Evolutionary conservation across 2,888 invertebrate species (phyloP).

Genomic region (Serripes groenlandicus): DNA sequence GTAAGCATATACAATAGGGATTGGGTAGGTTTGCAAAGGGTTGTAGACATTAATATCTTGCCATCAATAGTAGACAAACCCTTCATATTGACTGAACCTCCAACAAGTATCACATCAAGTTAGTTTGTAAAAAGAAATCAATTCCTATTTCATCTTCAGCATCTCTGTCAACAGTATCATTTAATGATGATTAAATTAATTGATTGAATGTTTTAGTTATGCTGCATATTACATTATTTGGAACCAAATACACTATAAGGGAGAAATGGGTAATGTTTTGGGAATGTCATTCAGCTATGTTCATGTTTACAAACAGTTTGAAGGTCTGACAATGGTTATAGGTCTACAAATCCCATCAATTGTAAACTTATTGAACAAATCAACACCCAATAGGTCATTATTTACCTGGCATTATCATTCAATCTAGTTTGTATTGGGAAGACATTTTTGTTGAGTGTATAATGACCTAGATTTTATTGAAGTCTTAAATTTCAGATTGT

Average conservation of each 20-base stretch:
- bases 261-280: background rate
- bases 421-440: constrained; percentile 1
- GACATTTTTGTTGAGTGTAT: constrained; percentile 18
- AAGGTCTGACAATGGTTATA: background rate
- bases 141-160: no score
- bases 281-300: background rate
- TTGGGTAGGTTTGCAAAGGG: no score
- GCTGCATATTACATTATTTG: no score
- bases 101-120: no score
- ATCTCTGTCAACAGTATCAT: no score
- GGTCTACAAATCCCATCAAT: constrained; percentile 13
- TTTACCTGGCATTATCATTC: constrained; percentile 13
- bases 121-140: no score
- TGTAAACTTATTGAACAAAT: constrained; percentile 9
- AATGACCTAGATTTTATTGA: constrained; percentile 25
- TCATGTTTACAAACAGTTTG: background rate
- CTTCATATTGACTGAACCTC: no score
- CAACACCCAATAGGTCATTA: constrained; percentile 18
- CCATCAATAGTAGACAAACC: no score
- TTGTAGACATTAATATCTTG: no score
- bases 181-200: no score
- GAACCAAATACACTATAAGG: background rate
- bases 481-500: constrained; percentile 15
- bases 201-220: no score
- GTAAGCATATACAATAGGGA: no score